Conservation (phyloP, 64 coral and sea anemone species). For the Stichodactyla mertensii region DNA sequence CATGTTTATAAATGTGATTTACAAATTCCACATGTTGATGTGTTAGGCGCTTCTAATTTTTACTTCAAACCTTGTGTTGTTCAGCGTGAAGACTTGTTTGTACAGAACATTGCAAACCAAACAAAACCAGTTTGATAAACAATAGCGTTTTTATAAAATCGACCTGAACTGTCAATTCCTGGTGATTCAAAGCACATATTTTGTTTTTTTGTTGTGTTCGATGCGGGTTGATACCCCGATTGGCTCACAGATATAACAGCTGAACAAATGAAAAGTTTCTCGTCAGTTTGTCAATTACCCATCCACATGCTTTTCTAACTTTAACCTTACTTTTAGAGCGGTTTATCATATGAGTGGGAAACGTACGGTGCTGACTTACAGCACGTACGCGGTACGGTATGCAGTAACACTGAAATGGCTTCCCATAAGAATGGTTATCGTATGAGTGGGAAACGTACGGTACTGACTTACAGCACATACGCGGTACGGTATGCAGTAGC, state of each 20-base stretch:
- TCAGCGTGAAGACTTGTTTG: neutral
- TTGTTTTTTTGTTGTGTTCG: neutral
- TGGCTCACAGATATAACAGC: neutral
- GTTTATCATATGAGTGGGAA: no score
- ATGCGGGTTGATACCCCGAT: neutral
- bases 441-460: no score
- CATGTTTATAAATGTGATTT: neutral
- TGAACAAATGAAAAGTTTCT: neutral
- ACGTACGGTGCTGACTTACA: no score
- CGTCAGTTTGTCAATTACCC: neutral
- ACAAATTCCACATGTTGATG: neutral
- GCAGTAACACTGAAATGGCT: no score
- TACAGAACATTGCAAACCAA: conserved; percentile 6
- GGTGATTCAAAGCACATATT: neutral
- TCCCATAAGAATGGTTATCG: no score
- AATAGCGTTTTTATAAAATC: conserved; percentile 18
- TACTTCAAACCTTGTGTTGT: neutral
- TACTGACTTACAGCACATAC: no score
- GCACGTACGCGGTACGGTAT: no score
- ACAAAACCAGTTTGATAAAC: neutral
- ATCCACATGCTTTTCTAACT: neutral
- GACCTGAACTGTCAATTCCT: conserved; percentile 4
- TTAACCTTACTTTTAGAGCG: no score
- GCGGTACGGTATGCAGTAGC: no score
- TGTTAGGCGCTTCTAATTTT: neutral